Percentiles rank a stretch among this genome's conserved stretches.
Evolutionary conservation across 2,797 vertebrate species (phyloP).

Genomic region (Oreortyx pictus): DNA sequence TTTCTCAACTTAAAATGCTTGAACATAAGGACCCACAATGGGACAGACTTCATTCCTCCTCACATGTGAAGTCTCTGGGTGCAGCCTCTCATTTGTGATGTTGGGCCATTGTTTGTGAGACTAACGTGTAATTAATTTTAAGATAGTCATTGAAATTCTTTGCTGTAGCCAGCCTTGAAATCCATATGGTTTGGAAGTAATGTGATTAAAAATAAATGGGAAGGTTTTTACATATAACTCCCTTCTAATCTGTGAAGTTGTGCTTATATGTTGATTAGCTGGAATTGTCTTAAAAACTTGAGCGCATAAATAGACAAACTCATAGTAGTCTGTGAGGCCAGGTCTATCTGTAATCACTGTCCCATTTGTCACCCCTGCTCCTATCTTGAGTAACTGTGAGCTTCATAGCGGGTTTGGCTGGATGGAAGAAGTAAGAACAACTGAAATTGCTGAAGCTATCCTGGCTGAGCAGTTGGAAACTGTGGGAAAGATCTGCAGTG

Average conservation of each 20-base stretch:
- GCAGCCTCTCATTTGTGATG: background rate
- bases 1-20: background rate
- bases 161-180: background rate
- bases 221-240: background rate
- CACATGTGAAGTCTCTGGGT: background rate
- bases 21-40: accelerated
- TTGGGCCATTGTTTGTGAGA: background rate
- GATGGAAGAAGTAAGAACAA: background rate
- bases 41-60: background rate
- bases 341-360: background rate
- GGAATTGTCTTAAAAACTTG: background rate
- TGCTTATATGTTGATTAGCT: accelerated
- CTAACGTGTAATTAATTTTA: background rate
- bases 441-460: background rate
- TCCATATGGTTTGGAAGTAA: background rate
- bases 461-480: background rate
- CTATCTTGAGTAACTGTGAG: background rate
- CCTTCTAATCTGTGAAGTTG: background rate
- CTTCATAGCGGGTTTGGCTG: background rate
- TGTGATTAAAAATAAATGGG: background rate
- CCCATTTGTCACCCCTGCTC: background rate
- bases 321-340: background rate
- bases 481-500: background rate
- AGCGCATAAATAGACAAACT: background rate
- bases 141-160: background rate